These are phyloP conservation scores for Petromus typicus DNA, from an alignment of 2,113 vertebrate genomes.

Conservation along the genomic window DNA sequence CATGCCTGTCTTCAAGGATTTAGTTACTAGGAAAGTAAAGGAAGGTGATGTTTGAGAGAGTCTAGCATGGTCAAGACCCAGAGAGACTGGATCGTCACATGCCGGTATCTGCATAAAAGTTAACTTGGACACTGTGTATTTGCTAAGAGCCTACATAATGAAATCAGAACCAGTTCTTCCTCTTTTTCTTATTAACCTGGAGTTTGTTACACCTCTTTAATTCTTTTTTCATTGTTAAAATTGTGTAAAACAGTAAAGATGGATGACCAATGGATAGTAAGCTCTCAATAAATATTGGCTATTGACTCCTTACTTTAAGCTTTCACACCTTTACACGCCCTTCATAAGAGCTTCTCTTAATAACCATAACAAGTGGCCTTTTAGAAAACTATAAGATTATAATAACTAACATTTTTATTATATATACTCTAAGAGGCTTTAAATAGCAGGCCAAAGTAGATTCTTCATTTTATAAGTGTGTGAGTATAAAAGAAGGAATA, in stretches of 20 bases:
- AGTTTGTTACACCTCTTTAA: neutral
- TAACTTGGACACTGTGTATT: neutral
- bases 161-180: neutral
- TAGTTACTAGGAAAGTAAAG: neutral
- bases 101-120: too few species aligned
- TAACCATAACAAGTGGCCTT: neutral
- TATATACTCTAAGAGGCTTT: neutral
- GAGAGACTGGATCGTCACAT: neutral
- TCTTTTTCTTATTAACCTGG: neutral
- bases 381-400: neutral
- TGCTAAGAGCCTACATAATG: neutral
- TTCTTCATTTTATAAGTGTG: neutral
- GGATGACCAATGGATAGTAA: neutral
- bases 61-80: neutral
- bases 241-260: neutral
- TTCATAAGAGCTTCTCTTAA: conserved; percentile 20
- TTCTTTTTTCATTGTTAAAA: neutral
- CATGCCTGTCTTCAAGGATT: neutral
- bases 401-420: neutral
- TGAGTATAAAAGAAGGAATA: neutral
- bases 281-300: neutral
- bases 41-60: neutral
- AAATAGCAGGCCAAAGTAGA: neutral
- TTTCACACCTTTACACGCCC: neutral
- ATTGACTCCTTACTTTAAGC: neutral